These are phyloP conservation scores for Agrotis puta DNA, from an alignment of 2,888 invertebrate genomes.

Conservation along the genomic window DNA sequence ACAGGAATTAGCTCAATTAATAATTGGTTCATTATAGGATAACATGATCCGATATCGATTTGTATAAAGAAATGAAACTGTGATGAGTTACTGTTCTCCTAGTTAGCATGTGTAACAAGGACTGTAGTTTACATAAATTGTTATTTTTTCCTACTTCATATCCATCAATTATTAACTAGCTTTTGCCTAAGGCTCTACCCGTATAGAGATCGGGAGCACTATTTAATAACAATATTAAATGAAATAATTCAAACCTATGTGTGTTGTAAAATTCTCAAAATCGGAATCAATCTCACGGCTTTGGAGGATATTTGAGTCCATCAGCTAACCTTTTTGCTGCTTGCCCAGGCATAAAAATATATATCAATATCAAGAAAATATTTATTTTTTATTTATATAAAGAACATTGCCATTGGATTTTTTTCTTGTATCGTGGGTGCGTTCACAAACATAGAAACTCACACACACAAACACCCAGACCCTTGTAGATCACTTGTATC, in stretches of 20 bases:
- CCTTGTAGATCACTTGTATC: no score
- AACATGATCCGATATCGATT: conserved; percentile 25
- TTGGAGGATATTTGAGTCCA: neutral
- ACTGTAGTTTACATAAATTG: conserved; percentile 13
- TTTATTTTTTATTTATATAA: no score
- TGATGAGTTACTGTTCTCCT: conserved; percentile 19
- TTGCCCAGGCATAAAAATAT: no score
- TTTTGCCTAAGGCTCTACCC: neutral
- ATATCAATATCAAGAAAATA: neutral
- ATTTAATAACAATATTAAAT: no score
- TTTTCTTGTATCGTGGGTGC: no score
- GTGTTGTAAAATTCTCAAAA: no score
- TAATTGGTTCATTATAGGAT: conserved; percentile 40
- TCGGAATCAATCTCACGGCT: no score
- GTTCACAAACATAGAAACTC: no score
- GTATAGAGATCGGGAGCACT: neutral
- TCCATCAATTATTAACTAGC: neutral
- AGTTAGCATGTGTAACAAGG: conserved; percentile 18
- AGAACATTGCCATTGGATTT: no score
- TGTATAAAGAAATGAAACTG: conserved; percentile 37
- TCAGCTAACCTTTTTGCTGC: no score
- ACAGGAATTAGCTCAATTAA: conserved; percentile 47
- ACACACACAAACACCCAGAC: no score
- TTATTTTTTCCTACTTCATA: neutral
- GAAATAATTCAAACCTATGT: no score